Base-by-base conservation (phyloP, 2,888 invertebrate species). In the Euclidia mi region DNA sequence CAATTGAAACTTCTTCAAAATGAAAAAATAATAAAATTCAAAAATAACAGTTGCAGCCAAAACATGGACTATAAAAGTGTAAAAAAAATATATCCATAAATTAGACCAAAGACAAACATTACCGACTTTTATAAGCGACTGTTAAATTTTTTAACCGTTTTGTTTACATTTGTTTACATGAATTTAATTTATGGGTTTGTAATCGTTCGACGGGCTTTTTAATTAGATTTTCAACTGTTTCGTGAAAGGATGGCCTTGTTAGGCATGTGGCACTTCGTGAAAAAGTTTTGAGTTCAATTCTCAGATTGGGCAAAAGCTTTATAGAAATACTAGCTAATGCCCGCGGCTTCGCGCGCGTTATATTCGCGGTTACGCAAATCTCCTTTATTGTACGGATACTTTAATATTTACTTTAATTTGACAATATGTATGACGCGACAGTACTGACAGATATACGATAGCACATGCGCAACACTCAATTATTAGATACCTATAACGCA, bases 171-270 rank as follows among this genome's bases (percentile, higher is more conserved):
- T 64, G 68, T 60, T 64, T 67, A 56, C 15, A 38, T 14, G 9
- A 50, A 2, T 2, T 15, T 71, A 72, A 73, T 71, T 71, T 72
- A 72, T 69, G 69, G 48, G 53, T 55, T 71, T 49, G 25, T 40
- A 9, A 73, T 52, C 44, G 73, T 45, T 59, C 37, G 46, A 31
- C 28, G 31, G 46, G 32, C 1, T 44, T 56, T 69, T 71, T 70
- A 69, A 70, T 65, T 69, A 61, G 66, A 55, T 51, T 59, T 67
- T 52, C 50, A 68, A 46, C 47, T 51, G 1, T 38, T 20, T 1
- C 6, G 31, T 25, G 7, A 25, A 25, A 6, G 3, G 20, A 25
- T 1, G 14, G 35, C 2, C 10, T 14, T 15, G 32, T 14, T 35
- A 9, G 15, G 11, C 11, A 4, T 3, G 11, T 32, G 14, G 4